Base-by-base conservation (phyloP, 2,888 invertebrate genomes). In the Conops quadrifasciatus region DNA sequence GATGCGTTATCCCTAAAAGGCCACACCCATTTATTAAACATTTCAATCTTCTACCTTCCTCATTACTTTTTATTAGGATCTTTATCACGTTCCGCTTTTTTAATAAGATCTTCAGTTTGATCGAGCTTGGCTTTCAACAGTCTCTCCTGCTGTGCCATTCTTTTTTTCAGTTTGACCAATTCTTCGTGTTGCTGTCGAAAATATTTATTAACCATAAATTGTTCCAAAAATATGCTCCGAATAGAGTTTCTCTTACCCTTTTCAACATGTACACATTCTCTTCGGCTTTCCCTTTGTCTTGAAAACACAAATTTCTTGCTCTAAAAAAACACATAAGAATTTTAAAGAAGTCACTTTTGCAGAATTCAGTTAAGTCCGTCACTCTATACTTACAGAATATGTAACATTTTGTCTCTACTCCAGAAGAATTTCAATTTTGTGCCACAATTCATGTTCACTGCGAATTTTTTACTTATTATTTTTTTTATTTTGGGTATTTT, bases 191-290 rank as follows among this genome's bases (percentile, higher is more conserved):
- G 79, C 80, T 80, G 30, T 15, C 13, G 9, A 36, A 36, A 36
- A 9, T 7, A 36, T 36, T 36, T n/a, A n/a, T n/a, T n/a, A n/a
- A n/a, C n/a, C n/a, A n/a, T 36, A 36, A 36, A 36, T 36, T 36
- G 36, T n/a, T n/a, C n/a, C n/a, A n/a, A n/a, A 13, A 56, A 56
- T 56, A 56, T 21, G 1, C 58, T 9, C 36, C 36, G 5, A n/a
- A n/a, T n/a, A n/a, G n/a, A 49, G 53, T n/a, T 45, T 15, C 4
- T n/a, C 45, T 49, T 63, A 81, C 81, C 72, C 77, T 72, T 71
- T 77, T 76, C 15, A 74, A 19, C 59, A 75, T 78, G 66, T 76
- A 75, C 13, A 78, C 74, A 71, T 78, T 78, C 63, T 81, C 79
- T 28, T 75, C 77, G 0, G 75, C 73, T 26, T 73, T 70, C 11